Conservation (phyloP, 2,797 vertebrate genomes). For the Phoebastria nigripes region DNA sequence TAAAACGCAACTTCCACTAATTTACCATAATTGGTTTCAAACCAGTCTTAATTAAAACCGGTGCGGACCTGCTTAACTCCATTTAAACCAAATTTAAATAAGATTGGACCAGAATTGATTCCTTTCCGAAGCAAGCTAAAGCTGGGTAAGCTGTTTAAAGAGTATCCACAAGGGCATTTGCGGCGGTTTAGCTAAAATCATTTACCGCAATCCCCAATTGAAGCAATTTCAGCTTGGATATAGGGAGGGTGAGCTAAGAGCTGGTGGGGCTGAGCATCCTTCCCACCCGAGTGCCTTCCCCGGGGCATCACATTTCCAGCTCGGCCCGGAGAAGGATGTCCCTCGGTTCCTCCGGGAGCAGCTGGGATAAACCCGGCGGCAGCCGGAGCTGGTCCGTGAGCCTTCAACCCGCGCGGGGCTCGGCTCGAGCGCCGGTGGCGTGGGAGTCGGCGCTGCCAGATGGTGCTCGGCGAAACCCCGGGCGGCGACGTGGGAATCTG, state of each 20-base stretch:
- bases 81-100: conserved; percentile 4
- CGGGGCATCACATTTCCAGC: background rate
- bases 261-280: background rate
- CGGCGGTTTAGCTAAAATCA: conserved; percentile 22
- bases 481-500: conserved; percentile 61
- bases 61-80: conserved; percentile 15
- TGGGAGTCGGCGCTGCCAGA: conserved; percentile 44
- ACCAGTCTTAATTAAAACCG: conserved; percentile 40
- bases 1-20: background rate
- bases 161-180: conserved; percentile 24
- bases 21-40: conserved; percentile 18
- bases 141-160: conserved; percentile 51
- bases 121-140: background rate
- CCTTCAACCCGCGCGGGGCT: background rate
- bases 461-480: conserved; percentile 56
- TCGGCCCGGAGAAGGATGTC: background rate
- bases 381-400: conserved; percentile 22
- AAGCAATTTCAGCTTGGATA: conserved; percentile 27
- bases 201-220: conserved; percentile 38
- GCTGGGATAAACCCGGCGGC: background rate
- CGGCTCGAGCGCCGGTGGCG: background rate
- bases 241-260: background rate
- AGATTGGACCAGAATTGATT: background rate
- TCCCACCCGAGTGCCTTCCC: background rate
- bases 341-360: background rate